phyloP scores from a whole-genome alignment of 1,140 invertebrate genomes.

The Heliconius melpomene region DNA sequence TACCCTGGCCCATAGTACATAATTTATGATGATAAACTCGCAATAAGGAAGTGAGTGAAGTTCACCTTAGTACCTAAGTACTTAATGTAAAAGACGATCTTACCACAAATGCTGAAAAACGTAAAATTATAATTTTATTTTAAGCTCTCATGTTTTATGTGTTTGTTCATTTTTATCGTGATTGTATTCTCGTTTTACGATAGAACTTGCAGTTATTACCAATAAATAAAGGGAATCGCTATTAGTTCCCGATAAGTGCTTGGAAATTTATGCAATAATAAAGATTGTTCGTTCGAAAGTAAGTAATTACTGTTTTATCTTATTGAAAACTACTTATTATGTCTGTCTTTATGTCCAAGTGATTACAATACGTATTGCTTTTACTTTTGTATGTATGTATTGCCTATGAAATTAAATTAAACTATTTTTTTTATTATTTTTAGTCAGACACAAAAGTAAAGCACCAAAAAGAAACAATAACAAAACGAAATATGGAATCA shows the following conservation, averaged over 20 bases:
- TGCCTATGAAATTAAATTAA: neutral
- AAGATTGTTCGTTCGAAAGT: neutral
- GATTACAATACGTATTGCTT: neutral
- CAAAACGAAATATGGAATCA: neutral
- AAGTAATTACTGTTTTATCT: conserved; percentile 1
- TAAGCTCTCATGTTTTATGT: neutral
- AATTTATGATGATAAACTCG: conserved; percentile 36
- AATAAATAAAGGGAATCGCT: conserved; percentile 8
- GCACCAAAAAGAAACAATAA: neutral
- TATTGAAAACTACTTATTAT: neutral
- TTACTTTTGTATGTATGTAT: neutral
- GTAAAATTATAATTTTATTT: conserved; percentile 7
- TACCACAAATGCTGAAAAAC: neutral
- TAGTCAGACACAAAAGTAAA: neutral
- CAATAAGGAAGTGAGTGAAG: conserved; percentile 7
- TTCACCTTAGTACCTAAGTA: neutral
- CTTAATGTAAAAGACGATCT: neutral
- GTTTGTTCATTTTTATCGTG: conserved; percentile 8
- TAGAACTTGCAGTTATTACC: neutral
- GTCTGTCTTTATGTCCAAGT: neutral
- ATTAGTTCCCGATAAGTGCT: neutral
- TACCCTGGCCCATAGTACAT: conserved; percentile 33
- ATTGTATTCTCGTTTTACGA: conserved; percentile 8
- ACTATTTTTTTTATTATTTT: neutral
- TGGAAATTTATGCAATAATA: conserved; percentile 8